A percentile compares a stretch with the other conserved stretches of the same genome.
Evolutionary conservation across 2,113 vertebrate genomes (phyloP).

Genomic region (Myodes glareolus): DNA sequence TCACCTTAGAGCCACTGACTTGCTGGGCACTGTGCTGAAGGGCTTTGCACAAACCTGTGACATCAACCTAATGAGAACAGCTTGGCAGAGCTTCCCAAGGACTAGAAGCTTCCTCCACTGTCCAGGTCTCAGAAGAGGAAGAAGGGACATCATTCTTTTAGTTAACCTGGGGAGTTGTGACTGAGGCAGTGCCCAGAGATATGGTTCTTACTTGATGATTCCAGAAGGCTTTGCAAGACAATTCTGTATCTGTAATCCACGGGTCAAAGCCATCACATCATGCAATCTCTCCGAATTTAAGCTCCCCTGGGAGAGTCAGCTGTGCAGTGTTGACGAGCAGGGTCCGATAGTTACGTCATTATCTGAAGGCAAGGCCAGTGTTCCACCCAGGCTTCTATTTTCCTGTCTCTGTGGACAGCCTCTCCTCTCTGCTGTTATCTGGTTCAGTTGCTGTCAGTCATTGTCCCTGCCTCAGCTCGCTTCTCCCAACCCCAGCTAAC

Average conservation of each 20-base stretch:
- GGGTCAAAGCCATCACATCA: slow-evolving; percentile 10
- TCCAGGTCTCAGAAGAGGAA: slow-evolving; percentile 1
- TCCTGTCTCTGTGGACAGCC: background rate
- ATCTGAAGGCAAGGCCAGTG: background rate
- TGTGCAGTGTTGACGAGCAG: background rate
- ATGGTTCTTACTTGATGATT: background rate
- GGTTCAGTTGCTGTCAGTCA: background rate
- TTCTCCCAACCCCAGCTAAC: background rate
- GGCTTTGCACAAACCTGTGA: slow-evolving; percentile 70
- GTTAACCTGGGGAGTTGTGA: background rate
- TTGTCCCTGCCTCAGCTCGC: background rate
- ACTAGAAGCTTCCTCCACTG: background rate
- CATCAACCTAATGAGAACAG: background rate
- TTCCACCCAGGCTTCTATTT: slow-evolving; percentile 12
- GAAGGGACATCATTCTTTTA: background rate
- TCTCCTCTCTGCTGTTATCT: background rate
- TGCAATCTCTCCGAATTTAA: background rate
- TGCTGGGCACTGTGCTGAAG: slow-evolving; percentile 63
- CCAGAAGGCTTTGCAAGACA: background rate
- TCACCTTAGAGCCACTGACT: slow-evolving; percentile 3
- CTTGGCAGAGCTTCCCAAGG: slow-evolving; percentile 25
- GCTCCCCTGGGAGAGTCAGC: slow-evolving; percentile 40
- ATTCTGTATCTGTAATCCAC: background rate
- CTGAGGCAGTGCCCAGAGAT: background rate
- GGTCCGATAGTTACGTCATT: background rate